Evolutionary conservation across 2,797 vertebrate genomes (phyloP), one percentile per base, ranked within the genome.

Genomic region (Enteromius unitaeniatus): DNA sequence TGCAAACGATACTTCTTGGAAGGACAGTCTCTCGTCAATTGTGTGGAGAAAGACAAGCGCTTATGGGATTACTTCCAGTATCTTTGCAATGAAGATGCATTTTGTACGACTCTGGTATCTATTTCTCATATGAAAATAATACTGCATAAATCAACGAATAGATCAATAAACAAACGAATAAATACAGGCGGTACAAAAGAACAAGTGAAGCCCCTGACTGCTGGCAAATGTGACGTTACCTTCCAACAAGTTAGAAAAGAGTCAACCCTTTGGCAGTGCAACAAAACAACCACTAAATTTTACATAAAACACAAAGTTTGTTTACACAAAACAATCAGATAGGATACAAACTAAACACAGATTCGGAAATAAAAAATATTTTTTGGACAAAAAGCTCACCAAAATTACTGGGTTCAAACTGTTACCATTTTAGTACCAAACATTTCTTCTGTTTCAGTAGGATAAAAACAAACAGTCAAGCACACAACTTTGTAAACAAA

Each of bases 241-340:
- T 93, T 95, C 98, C 97, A 99, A 97, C 96, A 96, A 99, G 98
- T 97, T 96, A 99, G 99, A 99, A 99, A 99, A 99, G 97, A 99
- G 98, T 99, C 96, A 98, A 97, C 97, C 97, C 97, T 96, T 95
- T 93, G 93, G 93, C 90, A 92, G 81, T 92, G 91, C 89, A 92
- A 89, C 84, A 92, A 65, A 83, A 75, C 82, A 78, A 84, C 69
- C 82, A 84, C 69, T 58, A 49, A n/a, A 84, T 78, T 73, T 45
- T 76, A 79, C 64, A 76, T 23, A 72, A 72, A 62, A 72, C 55
- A 42, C 47, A 64, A 45, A 62, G 28, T 47, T 64, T 64, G 40
- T 64, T 47, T 58, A 47, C 49, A 42, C 28, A 75, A 68, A 68
- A 37, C 17, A 5, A 64, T 78, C 76, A 78, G 58, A 64, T 21